Percentiles rank a stretch among this genome's conserved stretches.
Evolutionary conservation across 2,113 vertebrate genomes (phyloP).

Genomic region (Chionomys nivalis): DNA sequence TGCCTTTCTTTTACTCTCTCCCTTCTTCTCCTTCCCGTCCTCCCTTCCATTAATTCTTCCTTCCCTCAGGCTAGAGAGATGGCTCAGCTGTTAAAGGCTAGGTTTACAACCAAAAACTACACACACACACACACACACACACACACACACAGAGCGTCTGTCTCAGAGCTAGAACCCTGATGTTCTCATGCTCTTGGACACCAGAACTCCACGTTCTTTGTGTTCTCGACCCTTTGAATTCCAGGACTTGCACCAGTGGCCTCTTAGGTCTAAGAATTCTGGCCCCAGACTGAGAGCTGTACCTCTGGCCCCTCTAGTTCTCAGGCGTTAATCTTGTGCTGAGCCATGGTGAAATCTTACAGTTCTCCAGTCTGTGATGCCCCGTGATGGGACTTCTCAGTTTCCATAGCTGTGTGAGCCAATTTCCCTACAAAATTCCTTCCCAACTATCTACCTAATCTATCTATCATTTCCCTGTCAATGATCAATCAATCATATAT

Average conservation of each 20-base stretch:
- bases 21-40: neutral
- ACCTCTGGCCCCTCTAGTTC: neutral
- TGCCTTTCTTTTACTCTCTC: accelerated
- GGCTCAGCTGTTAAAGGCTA: neutral
- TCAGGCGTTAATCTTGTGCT: neutral
- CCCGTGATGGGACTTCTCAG: neutral
- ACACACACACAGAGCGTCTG: too few species aligned
- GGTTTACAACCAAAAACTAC: neutral
- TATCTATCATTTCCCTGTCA: too few species aligned
- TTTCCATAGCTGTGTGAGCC: neutral
- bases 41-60: neutral
- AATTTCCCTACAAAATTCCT: neutral
- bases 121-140: too few species aligned
- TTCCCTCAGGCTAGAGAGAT: neutral
- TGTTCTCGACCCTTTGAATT: neutral
- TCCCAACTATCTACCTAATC: neutral
- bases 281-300: neutral
- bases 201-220: neutral
- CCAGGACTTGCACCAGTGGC: neutral
- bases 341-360: neutral
- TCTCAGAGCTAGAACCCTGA: neutral
- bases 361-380: neutral
- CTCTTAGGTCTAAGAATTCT: neutral
- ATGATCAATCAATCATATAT: neutral
- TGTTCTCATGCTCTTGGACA: neutral